These are phyloP conservation scores for Lagorchestes hirsutus DNA, from an alignment of 2,797 vertebrate species.

Conservation along the genomic window DNA sequence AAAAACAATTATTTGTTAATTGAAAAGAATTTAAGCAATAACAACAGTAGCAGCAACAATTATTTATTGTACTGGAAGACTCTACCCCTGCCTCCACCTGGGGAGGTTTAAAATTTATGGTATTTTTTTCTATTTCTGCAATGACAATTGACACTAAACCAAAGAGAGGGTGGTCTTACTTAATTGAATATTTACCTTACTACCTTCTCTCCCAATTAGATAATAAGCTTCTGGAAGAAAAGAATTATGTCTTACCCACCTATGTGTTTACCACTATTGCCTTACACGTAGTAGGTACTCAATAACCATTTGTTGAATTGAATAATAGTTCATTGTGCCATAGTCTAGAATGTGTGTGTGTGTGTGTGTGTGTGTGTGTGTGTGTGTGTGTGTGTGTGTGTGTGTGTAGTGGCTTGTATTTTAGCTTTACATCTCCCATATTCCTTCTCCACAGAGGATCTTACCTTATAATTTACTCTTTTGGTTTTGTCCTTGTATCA, in stretches of 20 bases:
- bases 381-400: background rate
- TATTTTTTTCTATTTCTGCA: background rate
- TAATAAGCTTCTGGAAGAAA: background rate
- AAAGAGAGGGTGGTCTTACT: background rate
- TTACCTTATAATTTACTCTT: background rate
- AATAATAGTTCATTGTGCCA: background rate
- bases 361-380: background rate
- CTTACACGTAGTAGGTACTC: background rate
- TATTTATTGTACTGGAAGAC: background rate
- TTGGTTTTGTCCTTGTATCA: background rate
- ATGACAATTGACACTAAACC: background rate
- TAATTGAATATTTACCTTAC: background rate
- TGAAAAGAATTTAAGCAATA: background rate
- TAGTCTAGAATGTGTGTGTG: background rate
- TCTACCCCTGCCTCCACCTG: background rate
- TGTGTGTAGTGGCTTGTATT: background rate
- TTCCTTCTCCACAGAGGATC: background rate
- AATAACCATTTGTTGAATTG: background rate
- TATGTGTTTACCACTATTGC: background rate
- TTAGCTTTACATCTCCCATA: background rate
- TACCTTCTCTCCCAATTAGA: background rate
- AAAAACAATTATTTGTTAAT: background rate
- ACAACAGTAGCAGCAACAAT: background rate
- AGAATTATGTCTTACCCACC: background rate
- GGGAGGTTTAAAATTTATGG: background rate